phyloP scores from a whole-genome alignment of 2,797 vertebrate genomes.

The Chiroxiphia lanceolata region DNA sequence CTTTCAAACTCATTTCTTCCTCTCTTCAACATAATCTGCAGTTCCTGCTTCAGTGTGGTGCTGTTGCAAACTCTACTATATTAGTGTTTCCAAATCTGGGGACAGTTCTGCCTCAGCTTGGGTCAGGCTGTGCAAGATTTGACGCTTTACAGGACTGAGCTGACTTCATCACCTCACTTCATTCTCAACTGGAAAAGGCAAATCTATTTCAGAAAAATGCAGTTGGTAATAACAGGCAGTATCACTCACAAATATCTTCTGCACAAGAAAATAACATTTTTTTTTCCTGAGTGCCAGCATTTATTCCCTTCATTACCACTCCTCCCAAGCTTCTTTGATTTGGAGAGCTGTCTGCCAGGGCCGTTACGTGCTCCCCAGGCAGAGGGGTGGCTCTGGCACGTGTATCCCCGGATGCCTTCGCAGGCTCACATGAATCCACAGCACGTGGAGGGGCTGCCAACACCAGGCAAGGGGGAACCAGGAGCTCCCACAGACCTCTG shows the following conservation, averaged over 20 bases:
- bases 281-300: not conserved
- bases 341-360: not conserved
- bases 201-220: conserved; percentile 26
- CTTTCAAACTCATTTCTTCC: conserved; percentile 1
- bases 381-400: not conserved
- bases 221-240: conserved; percentile 1
- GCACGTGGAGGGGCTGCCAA: not conserved
- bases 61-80: not conserved
- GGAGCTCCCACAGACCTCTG: not conserved
- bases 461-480: not conserved
- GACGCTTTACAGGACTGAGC: not conserved
- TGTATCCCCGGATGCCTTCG: not conserved
- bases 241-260: not conserved
- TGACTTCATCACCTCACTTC: conserved; percentile 18
- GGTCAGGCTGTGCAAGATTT: conserved; percentile 1
- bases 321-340: not conserved
- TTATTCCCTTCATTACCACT: conserved; percentile 31
- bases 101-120: not conserved
- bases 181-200: conserved; percentile 2
- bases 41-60: not conserved
- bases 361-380: conserved; percentile 15
- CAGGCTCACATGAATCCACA: not conserved
- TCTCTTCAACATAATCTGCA: not conserved
- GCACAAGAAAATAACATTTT: not conserved
- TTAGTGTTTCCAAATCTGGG: not conserved